Base-by-base conservation (phyloP, 2,113 vertebrate genomes). In the Passer montanus region DNA sequence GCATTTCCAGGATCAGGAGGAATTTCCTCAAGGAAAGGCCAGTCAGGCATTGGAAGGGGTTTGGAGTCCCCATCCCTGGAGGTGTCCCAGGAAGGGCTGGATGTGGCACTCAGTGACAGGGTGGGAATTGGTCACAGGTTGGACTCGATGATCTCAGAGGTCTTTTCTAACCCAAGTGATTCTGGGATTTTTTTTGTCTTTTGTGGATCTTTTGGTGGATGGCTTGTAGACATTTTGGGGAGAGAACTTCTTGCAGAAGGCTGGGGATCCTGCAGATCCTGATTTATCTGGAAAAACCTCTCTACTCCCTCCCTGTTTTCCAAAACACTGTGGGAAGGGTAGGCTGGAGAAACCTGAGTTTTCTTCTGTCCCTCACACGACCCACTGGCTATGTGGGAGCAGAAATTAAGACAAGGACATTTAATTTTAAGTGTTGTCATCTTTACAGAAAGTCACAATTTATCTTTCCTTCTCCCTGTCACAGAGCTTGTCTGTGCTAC, bases 51-150 rank as follows among this genome's bases (percentile, higher is more conserved):
- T 46, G 60, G 24, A 4, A 26, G 9, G 13, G 7, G n/a, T 33
- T 28, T 35, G 55, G 78, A 41, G 24, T 47, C 1, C 17, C 24
- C 30, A 23, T 27, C n/a, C 47, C 30, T 68, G 62, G 47, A 62
- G 16, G 33, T 59, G 44, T 33, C 37, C 47, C 6, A 21, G 58
- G 16, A 56, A 5, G 1, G 6, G 7, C n/a, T 75, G 62, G 39
- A 22, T 12, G 26, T 76, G 55, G 12, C 70, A 31, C 30, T 76
- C 30, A 5, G 7, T 6, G 69, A 60, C 37, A 14, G 2, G 24
- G 46, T 46, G 17, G 14, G 16, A 4, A 30, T 41, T 0, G 0
- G 12, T 2, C 55, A 41, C 21, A 31, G 30, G 1, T 17, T 35
- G 30, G 39, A 12, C 4, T 33, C 0, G 1, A 5, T 37, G 52